A percentile compares a stretch with the other conserved stretches of the same genome.
Conservation (phyloP, 2,113 vertebrate genomes). For the Alethe castanea region DNA sequence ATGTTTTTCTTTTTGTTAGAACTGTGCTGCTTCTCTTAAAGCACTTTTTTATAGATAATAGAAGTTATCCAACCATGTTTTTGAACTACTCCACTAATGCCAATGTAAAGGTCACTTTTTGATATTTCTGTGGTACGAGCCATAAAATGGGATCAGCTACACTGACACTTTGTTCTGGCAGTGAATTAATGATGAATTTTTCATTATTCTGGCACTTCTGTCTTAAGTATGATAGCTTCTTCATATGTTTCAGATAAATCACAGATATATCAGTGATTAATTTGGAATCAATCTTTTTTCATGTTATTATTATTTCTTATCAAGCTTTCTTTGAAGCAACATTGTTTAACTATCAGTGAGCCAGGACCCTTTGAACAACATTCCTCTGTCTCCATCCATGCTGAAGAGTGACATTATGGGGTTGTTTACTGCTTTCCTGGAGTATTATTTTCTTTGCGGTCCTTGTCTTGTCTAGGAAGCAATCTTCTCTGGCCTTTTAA, state of each 20-base stretch:
- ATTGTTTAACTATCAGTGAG: background rate
- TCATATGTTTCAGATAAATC: background rate
- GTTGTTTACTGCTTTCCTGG: background rate
- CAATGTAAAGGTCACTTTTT: slow-evolving; percentile 5
- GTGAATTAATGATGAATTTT: background rate
- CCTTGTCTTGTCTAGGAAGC: background rate
- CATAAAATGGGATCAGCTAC: background rate
- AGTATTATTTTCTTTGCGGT: background rate
- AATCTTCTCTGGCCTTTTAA: background rate
- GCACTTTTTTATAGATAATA: background rate
- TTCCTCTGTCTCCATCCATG: background rate
- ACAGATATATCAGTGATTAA: background rate
- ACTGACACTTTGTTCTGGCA: background rate
- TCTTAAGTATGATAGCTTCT: background rate
- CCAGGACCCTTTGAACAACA: background rate
- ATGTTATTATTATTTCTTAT: background rate
- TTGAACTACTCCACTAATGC: background rate
- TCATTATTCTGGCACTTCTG: background rate
- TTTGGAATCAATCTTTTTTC: background rate
- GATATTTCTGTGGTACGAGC: background rate
- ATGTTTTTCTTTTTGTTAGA: background rate
- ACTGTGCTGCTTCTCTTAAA: background rate
- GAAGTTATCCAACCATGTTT: background rate
- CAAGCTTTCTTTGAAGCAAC: background rate
- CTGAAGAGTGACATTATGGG: background rate